Conservation (phyloP, 2,113 vertebrate genomes). For the Hiodon tergisus region DNA sequence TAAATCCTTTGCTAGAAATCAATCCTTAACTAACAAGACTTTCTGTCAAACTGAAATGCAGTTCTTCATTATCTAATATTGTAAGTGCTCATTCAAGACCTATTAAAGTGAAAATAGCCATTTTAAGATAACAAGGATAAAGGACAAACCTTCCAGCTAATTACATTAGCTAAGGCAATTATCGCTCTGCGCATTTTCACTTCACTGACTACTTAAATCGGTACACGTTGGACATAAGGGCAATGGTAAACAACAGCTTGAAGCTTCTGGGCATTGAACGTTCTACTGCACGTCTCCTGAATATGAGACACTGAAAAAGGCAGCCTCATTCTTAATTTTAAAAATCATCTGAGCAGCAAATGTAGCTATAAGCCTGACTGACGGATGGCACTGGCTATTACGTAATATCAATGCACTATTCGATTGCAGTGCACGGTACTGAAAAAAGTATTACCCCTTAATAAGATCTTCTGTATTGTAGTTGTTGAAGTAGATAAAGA, state of each 20-base stretch:
- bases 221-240: neutral
- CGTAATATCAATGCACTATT: too few species aligned
- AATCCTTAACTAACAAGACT: conserved; percentile 1
- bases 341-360: too few species aligned
- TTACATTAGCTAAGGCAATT: neutral
- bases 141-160: neutral
- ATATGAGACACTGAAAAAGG: too few species aligned
- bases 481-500: too few species aligned
- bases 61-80: neutral
- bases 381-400: too few species aligned
- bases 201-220: neutral
- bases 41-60: conserved; percentile 6
- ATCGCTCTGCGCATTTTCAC: neutral
- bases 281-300: neutral
- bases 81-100: neutral
- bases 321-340: too few species aligned
- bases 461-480: too few species aligned
- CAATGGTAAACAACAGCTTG: neutral
- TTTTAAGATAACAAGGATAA: neutral
- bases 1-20: conserved; percentile 10
- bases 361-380: too few species aligned
- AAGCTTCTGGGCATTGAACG: neutral
- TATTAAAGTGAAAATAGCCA: too few species aligned
- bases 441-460: too few species aligned
- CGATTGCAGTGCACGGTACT: too few species aligned